These are phyloP conservation scores for Danio aesculapii DNA, from an alignment of 2,797 vertebrate genomes.

Conservation along the genomic window DNA sequence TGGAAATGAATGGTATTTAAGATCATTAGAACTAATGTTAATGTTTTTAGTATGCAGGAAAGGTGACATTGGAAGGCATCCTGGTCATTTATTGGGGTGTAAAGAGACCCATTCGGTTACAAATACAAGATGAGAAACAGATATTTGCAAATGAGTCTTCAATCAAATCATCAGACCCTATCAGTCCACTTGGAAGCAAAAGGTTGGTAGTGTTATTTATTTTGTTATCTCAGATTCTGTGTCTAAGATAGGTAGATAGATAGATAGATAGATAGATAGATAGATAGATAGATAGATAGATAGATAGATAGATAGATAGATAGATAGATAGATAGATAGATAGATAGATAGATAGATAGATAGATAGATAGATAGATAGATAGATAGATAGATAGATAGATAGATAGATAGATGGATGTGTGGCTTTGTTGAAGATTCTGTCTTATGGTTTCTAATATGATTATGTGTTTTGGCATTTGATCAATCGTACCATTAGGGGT, in stretches of 20 bases:
- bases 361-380: too few relatives aligned
- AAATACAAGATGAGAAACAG: conserved; percentile 93
- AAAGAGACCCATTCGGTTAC: conserved; percentile 85
- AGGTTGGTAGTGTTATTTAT: conserved; percentile 76
- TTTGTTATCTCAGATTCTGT: neutral
- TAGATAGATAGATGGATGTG: too few relatives aligned
- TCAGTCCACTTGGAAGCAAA: conserved; percentile 76
- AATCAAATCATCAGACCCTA: conserved; percentile 68
- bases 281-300: too few relatives aligned
- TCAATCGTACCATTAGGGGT: conserved; percentile 73
- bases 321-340: too few relatives aligned
- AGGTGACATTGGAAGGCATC: conserved; percentile 85
- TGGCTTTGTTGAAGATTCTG: neutral
- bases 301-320: too few relatives aligned
- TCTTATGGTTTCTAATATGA: neutral
- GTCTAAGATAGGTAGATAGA: too few relatives aligned
- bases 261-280: too few relatives aligned
- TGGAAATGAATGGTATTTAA: neutral
- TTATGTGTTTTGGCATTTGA: neutral
- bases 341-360: too few relatives aligned
- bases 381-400: too few relatives aligned
- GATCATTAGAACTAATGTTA: neutral
- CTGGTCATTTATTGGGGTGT: conserved; percentile 93
- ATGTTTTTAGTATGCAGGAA: conserved; percentile 63
- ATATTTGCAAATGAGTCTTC: conserved; percentile 67